These are phyloP conservation scores for Nothoprocta perdicaria DNA, from an alignment of 2,113 vertebrate species.

Conservation along the genomic window DNA sequence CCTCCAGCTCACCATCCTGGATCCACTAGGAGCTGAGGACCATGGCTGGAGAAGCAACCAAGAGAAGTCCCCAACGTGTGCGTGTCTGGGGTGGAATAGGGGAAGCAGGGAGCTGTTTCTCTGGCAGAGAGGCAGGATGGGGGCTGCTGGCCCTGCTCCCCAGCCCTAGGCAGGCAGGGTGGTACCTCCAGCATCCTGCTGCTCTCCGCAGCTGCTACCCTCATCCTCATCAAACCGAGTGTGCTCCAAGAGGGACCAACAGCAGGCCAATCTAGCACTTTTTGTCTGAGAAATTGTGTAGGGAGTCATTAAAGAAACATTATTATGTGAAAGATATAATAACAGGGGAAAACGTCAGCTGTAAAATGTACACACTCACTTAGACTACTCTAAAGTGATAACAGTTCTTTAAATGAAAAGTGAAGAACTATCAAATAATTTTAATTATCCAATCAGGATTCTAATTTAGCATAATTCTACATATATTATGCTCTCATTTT, in stretches of 20 bases:
- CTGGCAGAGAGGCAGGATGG: not conserved
- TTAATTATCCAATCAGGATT: not conserved
- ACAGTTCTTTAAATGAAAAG: not conserved
- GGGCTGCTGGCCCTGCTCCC: not conserved
- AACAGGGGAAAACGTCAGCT: not conserved
- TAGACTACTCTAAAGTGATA: slow-evolving; percentile 14
- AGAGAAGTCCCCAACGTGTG: not conserved
- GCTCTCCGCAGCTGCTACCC: not conserved
- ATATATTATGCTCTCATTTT: not conserved
- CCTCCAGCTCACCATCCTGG: not conserved
- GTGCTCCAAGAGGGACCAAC: not conserved
- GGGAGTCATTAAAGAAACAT: not conserved
- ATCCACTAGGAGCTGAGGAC: not conserved
- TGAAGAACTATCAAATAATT: not conserved
- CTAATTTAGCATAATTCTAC: not conserved
- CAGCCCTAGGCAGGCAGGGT: not conserved
- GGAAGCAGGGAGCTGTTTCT: no score
- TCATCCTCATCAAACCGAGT: not conserved
- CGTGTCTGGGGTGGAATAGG: no score
- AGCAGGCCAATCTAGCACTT: not conserved
- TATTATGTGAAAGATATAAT: not conserved
- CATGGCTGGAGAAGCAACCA: not conserved
- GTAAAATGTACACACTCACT: slow-evolving; percentile 1
- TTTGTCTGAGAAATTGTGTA: not conserved
- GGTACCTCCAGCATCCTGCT: not conserved